These are phyloP conservation scores for Gnathonemus longibarbis DNA, from an alignment of 2,113 vertebrate species.

Conservation along the genomic window DNA sequence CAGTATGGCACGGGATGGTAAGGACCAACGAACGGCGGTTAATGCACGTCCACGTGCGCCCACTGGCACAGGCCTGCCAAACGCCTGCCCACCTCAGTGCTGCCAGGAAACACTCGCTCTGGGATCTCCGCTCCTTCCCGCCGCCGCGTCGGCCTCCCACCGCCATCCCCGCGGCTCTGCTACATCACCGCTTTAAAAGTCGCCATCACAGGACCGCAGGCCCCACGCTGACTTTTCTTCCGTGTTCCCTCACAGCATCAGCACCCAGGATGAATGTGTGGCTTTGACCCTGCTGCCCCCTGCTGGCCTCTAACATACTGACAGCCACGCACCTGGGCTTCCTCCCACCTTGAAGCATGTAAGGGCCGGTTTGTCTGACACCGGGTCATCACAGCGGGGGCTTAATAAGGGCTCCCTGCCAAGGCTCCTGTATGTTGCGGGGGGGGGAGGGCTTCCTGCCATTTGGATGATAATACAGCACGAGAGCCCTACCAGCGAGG, in stretches of 20 bases:
- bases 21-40: not conserved
- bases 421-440: not conserved
- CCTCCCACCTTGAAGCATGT: not conserved
- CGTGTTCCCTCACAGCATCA: not conserved
- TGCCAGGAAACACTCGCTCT: not conserved
- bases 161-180: not conserved
- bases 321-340: not conserved
- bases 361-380: not conserved
- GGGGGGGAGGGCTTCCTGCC: not conserved
- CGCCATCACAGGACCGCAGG: not conserved
- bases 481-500: not conserved
- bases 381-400: not conserved
- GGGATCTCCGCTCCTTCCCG: not conserved
- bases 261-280: not conserved
- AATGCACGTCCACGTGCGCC: not conserved
- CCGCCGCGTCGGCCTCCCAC: not conserved
- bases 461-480: not conserved
- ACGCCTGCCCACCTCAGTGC: not conserved
- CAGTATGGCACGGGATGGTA: not conserved
- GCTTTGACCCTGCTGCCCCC: not conserved
- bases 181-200: not conserved
- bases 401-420: not conserved
- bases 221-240: not conserved
- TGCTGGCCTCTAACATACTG: not conserved
- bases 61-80: not conserved